A percentile compares a stretch with the other conserved stretches of the same genome.
phyloP scores from a whole-genome alignment of 1,140 invertebrate species.

The Drosophila ananassae region DNA sequence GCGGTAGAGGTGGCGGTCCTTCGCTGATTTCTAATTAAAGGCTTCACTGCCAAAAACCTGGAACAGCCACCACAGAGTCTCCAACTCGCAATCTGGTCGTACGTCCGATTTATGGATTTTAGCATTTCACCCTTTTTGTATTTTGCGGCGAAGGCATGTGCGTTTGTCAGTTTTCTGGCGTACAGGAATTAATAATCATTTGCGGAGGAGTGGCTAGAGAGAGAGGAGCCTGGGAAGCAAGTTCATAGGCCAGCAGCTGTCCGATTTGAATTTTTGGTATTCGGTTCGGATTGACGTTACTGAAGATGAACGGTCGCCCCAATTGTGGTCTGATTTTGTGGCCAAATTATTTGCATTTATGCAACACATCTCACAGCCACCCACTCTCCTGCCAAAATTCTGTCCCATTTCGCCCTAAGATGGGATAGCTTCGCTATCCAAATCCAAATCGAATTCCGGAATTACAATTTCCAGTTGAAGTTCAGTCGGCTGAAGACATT shows the following conservation, averaged over 20 bases:
- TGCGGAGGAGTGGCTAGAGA: no score
- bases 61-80: no score
- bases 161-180: no score
- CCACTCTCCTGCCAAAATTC: not conserved
- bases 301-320: not conserved
- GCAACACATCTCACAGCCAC: not conserved
- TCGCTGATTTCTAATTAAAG: constrained; percentile 22
- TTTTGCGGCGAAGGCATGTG: no score
- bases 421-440: not conserved
- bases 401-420: not conserved
- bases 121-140: no score
- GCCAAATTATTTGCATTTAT: constrained; percentile 41
- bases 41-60: not conserved
- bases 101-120: no score
- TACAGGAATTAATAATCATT: not conserved
- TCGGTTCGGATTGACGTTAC: not conserved
- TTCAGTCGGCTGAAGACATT: not conserved
- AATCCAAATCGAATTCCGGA: not conserved
- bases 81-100: no score
- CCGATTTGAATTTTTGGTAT: not conserved
- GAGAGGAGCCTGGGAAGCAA: no score
- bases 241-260: no score
- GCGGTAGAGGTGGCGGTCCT: not conserved
- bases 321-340: constrained; percentile 48
- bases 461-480: not conserved